Evolutionary conservation across 2,797 vertebrate species (phyloP).

Genomic region (Typhlichthys subterraneus): DNA sequence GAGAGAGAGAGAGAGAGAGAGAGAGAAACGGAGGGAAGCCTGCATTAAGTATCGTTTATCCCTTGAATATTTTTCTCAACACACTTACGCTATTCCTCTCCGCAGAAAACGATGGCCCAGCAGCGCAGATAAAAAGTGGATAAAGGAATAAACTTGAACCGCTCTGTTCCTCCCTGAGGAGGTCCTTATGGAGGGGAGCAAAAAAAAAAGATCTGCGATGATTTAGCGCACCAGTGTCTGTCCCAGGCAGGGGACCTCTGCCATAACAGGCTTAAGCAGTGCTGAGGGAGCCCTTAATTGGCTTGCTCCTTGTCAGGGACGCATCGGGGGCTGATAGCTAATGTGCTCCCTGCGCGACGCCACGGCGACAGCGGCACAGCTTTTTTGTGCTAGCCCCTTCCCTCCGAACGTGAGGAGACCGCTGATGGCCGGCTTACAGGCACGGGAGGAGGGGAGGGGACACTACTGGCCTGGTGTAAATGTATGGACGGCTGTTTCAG

Average conservation of each 20-base stretch:
- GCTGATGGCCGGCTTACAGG: no score
- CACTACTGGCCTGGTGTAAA: no score
- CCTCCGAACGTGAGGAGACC: constrained; percentile 33
- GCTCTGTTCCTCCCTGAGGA: constrained; percentile 63
- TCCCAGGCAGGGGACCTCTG: constrained; percentile 70
- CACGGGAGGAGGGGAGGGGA: no score
- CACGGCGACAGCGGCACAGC: constrained; percentile 50
- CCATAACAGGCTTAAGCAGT: constrained; percentile 79
- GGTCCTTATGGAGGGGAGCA: constrained; percentile 24
- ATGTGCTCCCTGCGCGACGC: constrained; percentile 50
- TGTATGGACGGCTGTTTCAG: not conserved
- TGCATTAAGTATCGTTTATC: constrained; percentile 59
- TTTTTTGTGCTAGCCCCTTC: constrained; percentile 61
- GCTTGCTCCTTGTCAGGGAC: constrained; percentile 81
- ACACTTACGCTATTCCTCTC: constrained; percentile 29
- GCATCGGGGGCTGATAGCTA: constrained; percentile 70
- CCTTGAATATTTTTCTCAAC: constrained; percentile 59
- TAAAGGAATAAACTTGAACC: constrained; percentile 62
- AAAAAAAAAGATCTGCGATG: constrained; percentile 71
- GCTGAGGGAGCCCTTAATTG: constrained; percentile 78
- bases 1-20: not conserved
- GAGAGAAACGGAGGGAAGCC: constrained; percentile 17
- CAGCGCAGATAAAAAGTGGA: constrained; percentile 17
- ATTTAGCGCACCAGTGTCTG: constrained; percentile 69
- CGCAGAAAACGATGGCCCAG: constrained; percentile 51